A percentile compares a stretch with the other conserved stretches of the same genome.
phyloP scores from a whole-genome alignment of 2,113 vertebrate species.

The Agapornis roseicollis region DNA sequence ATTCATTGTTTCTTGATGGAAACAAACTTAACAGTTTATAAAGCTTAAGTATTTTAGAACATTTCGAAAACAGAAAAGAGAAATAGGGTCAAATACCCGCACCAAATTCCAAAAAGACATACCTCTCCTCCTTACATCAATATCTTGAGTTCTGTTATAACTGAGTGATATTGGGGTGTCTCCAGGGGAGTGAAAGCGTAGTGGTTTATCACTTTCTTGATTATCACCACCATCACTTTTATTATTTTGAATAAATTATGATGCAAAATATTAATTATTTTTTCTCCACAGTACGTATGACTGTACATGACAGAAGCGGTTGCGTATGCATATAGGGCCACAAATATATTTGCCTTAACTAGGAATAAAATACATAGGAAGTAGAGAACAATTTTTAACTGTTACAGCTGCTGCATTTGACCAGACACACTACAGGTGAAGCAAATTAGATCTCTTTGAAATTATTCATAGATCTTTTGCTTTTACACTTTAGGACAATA shows the following conservation, averaged over 20 bases:
- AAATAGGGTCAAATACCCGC: accelerated
- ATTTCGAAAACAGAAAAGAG: background rate
- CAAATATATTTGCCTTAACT: background rate
- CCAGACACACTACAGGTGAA: background rate
- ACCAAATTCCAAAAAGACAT: background rate
- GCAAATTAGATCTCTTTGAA: background rate
- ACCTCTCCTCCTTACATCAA: background rate
- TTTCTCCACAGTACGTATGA: background rate
- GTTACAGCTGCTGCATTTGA: background rate
- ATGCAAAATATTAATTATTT: background rate
- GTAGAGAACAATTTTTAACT: background rate
- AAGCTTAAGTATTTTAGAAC: background rate
- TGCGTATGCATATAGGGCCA: background rate
- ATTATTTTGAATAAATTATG: background rate
- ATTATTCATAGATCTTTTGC: background rate
- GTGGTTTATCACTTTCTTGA: background rate
- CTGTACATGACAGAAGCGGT: background rate
- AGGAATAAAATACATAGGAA: background rate
- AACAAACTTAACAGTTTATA: background rate
- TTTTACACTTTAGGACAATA: background rate
- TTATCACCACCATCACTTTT: background rate
- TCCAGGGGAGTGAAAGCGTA: background rate
- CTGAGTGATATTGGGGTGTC: background rate
- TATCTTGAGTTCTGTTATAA: background rate
- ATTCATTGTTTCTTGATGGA: background rate